These are phyloP conservation scores for Asarcornis scutulata DNA, from an alignment of 2,113 vertebrate genomes.

Conservation along the genomic window DNA sequence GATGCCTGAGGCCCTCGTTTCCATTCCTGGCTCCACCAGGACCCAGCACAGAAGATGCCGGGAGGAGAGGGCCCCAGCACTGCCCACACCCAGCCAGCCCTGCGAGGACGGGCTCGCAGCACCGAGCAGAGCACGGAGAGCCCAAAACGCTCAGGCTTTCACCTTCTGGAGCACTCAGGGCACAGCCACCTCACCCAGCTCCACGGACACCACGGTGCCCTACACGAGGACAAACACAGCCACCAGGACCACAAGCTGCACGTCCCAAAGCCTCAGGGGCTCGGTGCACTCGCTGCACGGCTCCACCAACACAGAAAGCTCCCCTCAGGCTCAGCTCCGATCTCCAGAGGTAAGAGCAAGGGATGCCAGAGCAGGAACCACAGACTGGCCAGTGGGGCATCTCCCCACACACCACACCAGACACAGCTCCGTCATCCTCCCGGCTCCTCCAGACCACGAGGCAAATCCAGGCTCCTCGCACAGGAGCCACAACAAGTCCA, in stretches of 20 bases:
- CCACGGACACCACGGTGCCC: background rate
- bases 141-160: background rate
- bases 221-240: background rate
- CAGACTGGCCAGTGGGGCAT: background rate
- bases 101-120: background rate
- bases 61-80: background rate
- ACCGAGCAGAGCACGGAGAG: fast-evolving
- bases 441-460: background rate
- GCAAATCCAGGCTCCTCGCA: background rate
- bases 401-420: background rate
- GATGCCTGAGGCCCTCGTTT: background rate
- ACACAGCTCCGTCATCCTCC: background rate
- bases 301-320: background rate
- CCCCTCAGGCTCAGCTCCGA: background rate
- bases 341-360: background rate
- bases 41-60: background rate
- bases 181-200: background rate
- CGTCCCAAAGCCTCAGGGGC: background rate
- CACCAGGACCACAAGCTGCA: background rate
- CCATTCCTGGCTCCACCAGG: background rate
- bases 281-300: fast-evolving
- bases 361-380: background rate
- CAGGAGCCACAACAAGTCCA: background rate
- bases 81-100: background rate
- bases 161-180: background rate